Evolutionary conservation across 1,140 invertebrate genomes (phyloP), one percentile per base, ranked within the genome.

Genomic region (Hycleus phaleratus): DNA sequence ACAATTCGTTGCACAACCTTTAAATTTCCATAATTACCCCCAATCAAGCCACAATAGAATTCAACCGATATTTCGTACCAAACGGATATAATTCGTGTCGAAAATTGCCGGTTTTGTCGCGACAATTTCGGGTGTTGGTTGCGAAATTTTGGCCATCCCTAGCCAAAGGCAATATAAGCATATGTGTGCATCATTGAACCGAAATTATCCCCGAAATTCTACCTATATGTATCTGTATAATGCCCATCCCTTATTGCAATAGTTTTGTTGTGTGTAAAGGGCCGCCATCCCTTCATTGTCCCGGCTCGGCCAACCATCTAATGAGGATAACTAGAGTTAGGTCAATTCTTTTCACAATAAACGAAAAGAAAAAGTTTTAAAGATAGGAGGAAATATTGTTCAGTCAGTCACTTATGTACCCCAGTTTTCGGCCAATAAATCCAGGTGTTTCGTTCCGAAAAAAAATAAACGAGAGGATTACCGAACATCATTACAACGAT

Each of bases 251-350:
- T 18, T 18, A 18, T 42, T 42, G 40, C 40, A n/a, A 32, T 32
- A 32, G 32, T 49, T 49, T 39, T 50, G 40, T 46, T 45, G 55
- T 63, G 55, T 52, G 54, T 51, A 61, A n/a, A 63, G 58, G 64
- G 58, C 60, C 49, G 58, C 63, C 56, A 65, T 67, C 62, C 57
- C 58, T 46, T 42, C 45, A 65, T 70, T 70, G 60, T 70, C 44
- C 59, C 48, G 60, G 51, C 38, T 56, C 66, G 59, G 43, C 68
- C 68, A 64, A 67, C 66, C 68, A 68, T 62, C 68, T 68, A 70
- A 71, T 71, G 58, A 68, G 70, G 70, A 71, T 71, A 66, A 70
- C 70, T 68, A 63, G 67, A 70, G 68, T 70, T 69, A 71, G 68
- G 69, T 71, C 70, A 68, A 64, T 68, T 70, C 68, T 69, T 71